Evolutionary conservation across 2,797 vertebrate species (phyloP).

Genomic region (Pitangus sulphuratus): DNA sequence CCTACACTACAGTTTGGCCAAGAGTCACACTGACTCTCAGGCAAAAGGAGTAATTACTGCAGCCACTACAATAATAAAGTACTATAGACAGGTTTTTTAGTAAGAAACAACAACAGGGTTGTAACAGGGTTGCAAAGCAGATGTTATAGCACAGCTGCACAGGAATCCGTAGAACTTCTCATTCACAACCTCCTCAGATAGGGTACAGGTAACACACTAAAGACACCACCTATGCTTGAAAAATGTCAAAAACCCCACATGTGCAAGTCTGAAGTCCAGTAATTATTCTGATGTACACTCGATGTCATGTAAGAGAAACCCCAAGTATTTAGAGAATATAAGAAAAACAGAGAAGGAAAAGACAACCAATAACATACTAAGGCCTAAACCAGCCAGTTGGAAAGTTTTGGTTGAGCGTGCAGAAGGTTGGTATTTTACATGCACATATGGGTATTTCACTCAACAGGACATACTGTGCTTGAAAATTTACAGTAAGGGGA

Average conservation of each 20-base stretch:
- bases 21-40: neutral
- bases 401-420: neutral
- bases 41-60: neutral
- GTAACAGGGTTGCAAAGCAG: neutral
- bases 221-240: neutral
- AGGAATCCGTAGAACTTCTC: neutral
- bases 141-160: neutral
- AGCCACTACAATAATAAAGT: neutral
- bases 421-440: neutral
- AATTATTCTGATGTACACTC: neutral
- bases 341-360: neutral
- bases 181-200: neutral
- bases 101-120: neutral
- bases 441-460: fast-evolving
- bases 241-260: neutral
- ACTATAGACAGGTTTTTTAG: neutral
- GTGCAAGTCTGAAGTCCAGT: neutral
- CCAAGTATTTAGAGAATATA: neutral
- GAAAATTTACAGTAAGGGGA: neutral
- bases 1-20: neutral
- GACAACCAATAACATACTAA: neutral
- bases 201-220: neutral
- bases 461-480: fast-evolving
- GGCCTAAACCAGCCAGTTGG: neutral
- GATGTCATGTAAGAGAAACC: neutral